A percentile compares a stretch with the other conserved stretches of the same genome.
Evolutionary conservation across 2,113 vertebrate genomes (phyloP).

Genomic region (Carassius auratus): DNA sequence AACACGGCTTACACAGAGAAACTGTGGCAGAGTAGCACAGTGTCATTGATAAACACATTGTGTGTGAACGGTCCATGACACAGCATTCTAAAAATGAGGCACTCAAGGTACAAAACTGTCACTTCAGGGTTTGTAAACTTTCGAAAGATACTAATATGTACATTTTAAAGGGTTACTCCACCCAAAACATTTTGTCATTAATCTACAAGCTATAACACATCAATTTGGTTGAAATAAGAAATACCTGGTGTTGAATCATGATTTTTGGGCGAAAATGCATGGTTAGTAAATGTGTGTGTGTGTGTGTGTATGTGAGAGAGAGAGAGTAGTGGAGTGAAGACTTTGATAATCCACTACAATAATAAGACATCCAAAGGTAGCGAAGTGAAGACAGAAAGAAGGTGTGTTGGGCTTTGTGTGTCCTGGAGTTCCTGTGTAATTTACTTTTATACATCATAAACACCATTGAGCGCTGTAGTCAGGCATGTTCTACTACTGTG

Average conservation of each 20-base stretch:
- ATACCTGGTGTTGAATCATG: not conserved
- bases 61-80: too few relatives aligned
- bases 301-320: not conserved
- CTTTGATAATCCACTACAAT: slow-evolving; percentile 49
- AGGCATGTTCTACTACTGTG: slow-evolving; percentile 66
- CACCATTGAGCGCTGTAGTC: slow-evolving; percentile 71
- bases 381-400: slow-evolving; percentile 60
- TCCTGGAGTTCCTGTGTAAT: slow-evolving; percentile 69
- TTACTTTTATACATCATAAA: slow-evolving; percentile 81
- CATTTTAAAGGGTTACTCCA: too few relatives aligned
- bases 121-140: too few relatives aligned
- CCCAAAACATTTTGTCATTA: too few relatives aligned
- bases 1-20: too few relatives aligned
- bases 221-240: not conserved
- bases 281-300: slow-evolving; percentile 5
- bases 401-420: slow-evolving; percentile 68
- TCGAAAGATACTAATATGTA: too few relatives aligned
- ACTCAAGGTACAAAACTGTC: too few relatives aligned
- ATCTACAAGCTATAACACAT: too few relatives aligned
- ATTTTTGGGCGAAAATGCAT: not conserved
- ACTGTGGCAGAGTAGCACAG: too few relatives aligned
- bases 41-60: too few relatives aligned
- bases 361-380: slow-evolving; percentile 57
- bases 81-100: too few relatives aligned
- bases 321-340: slow-evolving; percentile 46